Percentiles rank a stretch among this genome's conserved stretches.
Evolutionary conservation across 1,140 invertebrate species (phyloP).

Genomic region (Rhopalosiphum maidis): DNA sequence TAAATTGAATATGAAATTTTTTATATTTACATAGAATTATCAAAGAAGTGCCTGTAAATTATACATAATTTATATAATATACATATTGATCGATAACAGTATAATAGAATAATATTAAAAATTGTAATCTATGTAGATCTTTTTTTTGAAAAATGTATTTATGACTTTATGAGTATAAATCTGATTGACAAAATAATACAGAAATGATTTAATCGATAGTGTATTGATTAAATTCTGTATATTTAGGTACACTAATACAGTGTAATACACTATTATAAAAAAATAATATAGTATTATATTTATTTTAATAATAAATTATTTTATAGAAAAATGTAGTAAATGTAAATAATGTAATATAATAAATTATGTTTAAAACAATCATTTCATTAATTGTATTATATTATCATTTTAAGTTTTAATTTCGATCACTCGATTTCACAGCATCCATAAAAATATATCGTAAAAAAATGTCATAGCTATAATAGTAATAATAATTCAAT

Average conservation of each 20-base stretch:
- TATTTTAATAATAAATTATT: background rate
- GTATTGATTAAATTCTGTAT: background rate
- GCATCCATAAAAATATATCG: background rate
- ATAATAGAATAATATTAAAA: no score
- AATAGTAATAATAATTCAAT: background rate
- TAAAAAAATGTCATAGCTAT: background rate
- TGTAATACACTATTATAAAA: background rate
- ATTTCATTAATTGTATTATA: background rate
- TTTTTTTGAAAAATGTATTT: no score
- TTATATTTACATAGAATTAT: background rate
- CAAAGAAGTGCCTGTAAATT: background rate
- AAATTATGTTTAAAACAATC: background rate
- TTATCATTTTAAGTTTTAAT: background rate
- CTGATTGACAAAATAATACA: background rate
- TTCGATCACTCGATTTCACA: background rate
- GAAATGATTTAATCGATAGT: background rate
- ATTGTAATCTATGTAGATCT: no score
- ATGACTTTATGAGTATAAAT: background rate
- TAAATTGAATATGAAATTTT: background rate
- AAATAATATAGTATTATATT: background rate
- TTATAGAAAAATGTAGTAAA: background rate
- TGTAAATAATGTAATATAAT: background rate
- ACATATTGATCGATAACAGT: no score
- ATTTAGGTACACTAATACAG: background rate
- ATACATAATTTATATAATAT: no score